Evolutionary conservation across 2,113 vertebrate genomes (phyloP).

Genomic region (Orientallactaga bullata): DNA sequence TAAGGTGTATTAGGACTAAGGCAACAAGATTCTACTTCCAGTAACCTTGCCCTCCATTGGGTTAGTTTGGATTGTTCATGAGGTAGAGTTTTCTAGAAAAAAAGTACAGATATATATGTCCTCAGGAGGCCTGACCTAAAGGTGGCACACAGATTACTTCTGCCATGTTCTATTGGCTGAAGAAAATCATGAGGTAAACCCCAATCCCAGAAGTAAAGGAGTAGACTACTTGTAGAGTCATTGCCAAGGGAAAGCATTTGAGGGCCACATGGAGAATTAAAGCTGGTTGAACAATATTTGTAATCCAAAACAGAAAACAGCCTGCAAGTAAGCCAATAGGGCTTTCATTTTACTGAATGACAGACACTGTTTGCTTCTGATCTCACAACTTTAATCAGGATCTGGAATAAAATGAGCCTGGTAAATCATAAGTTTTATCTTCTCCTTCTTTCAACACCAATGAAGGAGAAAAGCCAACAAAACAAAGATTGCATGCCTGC

Average conservation of each 20-base stretch:
- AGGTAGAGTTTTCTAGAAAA: background rate
- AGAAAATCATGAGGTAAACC: background rate
- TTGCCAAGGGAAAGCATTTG: background rate
- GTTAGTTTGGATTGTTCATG: background rate
- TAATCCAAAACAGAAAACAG: background rate
- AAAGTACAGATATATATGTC: background rate
- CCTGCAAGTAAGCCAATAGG: too few species aligned
- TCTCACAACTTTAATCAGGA: background rate
- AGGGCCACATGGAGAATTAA: background rate
- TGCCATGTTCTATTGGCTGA: background rate
- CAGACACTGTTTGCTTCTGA: constrained; percentile 20
- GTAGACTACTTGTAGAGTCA: background rate
- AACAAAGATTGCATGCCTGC: background rate
- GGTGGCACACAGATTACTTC: background rate
- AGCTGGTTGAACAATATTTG: background rate
- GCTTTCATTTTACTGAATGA: constrained; percentile 11
- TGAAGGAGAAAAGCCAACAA: background rate
- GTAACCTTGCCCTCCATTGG: background rate
- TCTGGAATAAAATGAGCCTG: constrained; percentile 31
- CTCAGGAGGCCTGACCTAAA: background rate
- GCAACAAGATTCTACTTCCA: background rate
- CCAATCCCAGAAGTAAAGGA: background rate
- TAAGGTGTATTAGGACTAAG: background rate
- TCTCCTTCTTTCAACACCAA: constrained; percentile 1
- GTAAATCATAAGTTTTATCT: background rate